Conservation (phyloP, 2,797 vertebrate species). For the Hoplostethus mediterraneus region DNA sequence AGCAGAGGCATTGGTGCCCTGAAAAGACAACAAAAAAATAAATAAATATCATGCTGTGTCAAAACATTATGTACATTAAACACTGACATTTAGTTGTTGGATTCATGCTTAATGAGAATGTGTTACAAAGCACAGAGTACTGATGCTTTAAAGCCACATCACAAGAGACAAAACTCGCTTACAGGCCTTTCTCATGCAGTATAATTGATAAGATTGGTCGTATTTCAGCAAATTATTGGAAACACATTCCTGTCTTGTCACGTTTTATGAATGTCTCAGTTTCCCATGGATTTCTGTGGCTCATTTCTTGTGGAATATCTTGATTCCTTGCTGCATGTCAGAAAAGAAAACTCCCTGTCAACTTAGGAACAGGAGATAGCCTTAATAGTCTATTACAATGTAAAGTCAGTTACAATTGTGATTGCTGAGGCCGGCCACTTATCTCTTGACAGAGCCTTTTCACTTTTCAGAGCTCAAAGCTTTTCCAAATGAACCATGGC, state of each 20-base stretch:
- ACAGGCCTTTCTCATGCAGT: conserved; percentile 2
- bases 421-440: conserved; percentile 55
- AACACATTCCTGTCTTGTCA: neutral
- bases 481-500: conserved; percentile 55
- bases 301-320: neutral
- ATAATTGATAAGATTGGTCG: neutral
- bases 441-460: conserved; percentile 62
- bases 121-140: neutral
- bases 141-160: neutral
- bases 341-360: conserved; percentile 16
- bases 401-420: conserved; percentile 50
- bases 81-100: neutral
- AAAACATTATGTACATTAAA: neutral
- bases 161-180: neutral
- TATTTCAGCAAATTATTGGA: neutral
- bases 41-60: neutral
- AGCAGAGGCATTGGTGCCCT: conserved; percentile 93
- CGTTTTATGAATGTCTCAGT: conserved; percentile 10
- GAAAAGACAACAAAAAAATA: conserved; percentile 30
- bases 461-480: conserved; percentile 63
- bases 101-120: neutral
- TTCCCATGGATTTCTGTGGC: conserved; percentile 8
- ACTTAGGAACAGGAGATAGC: conserved; percentile 27
- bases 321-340: neutral
- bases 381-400: conserved; percentile 39